Conservation (phyloP, 2,797 vertebrate species). For the Premnoplex brunnescens region DNA sequence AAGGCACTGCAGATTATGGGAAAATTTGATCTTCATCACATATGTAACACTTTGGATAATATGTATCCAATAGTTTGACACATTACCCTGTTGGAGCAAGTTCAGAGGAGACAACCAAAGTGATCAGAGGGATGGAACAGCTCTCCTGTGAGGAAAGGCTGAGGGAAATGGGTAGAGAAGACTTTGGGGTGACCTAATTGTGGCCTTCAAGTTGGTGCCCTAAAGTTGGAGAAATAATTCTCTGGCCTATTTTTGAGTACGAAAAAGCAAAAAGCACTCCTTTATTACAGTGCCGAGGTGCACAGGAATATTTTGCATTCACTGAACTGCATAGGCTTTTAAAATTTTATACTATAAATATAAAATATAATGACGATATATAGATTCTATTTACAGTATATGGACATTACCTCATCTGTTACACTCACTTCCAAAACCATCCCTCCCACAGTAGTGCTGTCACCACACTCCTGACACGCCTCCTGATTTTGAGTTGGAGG, state of each 20-base stretch:
- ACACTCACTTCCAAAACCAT: not conserved
- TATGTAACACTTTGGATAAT: not conserved
- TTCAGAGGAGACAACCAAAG: not conserved
- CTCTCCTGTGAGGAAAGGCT: not conserved
- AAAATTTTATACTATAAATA: too few species aligned
- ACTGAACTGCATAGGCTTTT: too few species aligned
- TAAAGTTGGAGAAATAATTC: too few species aligned
- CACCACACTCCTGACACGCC: not conserved
- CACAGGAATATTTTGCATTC: too few species aligned
- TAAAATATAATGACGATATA: too few species aligned
- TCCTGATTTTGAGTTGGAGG: not conserved
- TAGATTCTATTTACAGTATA: too few species aligned
- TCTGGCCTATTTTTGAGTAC: too few species aligned
- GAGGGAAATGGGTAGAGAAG: not conserved
- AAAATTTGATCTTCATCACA: not conserved
- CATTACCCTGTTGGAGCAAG: not conserved
- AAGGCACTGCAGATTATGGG: not conserved
- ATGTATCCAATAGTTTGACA: not conserved
- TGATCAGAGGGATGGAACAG: not conserved
- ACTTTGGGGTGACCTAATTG: not conserved
- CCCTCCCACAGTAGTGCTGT: not conserved
- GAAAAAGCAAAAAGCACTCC: too few species aligned
- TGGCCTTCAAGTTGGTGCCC: too few species aligned
- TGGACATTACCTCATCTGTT: not conserved
- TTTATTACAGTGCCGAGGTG: too few species aligned